Base-by-base conservation (phyloP, 2,888 invertebrate species). In the Luffia ferchaultella region DNA sequence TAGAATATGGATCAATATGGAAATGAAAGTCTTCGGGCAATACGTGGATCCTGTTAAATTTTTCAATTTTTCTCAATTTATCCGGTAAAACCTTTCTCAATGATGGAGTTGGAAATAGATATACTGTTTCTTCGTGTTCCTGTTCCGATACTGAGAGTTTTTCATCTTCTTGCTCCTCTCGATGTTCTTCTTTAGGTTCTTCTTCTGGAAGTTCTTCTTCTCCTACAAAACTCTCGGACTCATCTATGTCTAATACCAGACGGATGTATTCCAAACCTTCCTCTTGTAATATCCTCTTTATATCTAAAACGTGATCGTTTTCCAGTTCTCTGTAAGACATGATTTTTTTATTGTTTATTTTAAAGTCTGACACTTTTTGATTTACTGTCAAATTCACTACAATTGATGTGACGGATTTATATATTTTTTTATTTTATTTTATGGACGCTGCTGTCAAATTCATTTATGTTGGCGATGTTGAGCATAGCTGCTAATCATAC, bases 41-140 rank as follows among this genome's bases (percentile, higher is more conserved):
- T 0, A 79, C 77, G 45, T 77, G 68, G 0, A 80, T 67, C 2
- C 69, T 60, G 47, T 82, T 80, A 1, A 69, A 62, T 1, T 63
- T 64, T 54, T 77, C 68, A 1, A 76, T 66, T 16, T 57, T 58
- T 42, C 80, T 61, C 1, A 66, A 48, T 20, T 59, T 61, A 0
- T 80, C 79, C 0, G 79, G 65, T n/a, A 79, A 19, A 0, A 74
- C 45, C 5, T 56, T 61, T 1, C 80, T 62, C 1, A 82, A 56
- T 0, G 80, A 80, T 0, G 76, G 75, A 0, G 74, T 61, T 0
- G 80, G 80, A 51, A 80, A 80, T 2, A 76, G 56, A 12, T 61
- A 57, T 12, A 70, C 67, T 5, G 52, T 20, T 5, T 66, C 61
- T 46, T 70, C 73, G 0, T 2, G 42, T 0, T 50, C 20, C n/a